These are phyloP conservation scores for Argyrosomus regius DNA, from an alignment of 2,797 vertebrate genomes.

Conservation along the genomic window DNA sequence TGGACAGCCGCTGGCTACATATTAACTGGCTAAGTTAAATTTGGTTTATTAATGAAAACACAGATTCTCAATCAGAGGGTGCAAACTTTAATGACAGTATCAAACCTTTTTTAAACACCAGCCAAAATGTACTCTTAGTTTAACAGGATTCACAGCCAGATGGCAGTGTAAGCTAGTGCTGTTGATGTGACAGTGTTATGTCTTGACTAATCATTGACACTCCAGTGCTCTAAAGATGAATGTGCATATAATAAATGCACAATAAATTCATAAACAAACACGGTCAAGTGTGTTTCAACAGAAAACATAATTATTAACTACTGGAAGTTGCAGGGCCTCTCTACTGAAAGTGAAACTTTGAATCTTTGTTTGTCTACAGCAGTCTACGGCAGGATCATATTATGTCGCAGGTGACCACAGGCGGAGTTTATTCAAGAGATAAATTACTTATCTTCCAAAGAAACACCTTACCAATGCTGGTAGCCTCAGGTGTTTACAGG, in stretches of 20 bases:
- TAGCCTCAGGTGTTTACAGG: slow-evolving; percentile 5
- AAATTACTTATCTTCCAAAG: not conserved
- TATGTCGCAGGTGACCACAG: not conserved
- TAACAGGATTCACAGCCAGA: not conserved
- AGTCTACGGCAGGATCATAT: accelerated
- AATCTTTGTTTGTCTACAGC: no score
- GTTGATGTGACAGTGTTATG: not conserved
- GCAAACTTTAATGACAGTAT: not conserved
- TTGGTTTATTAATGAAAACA: not conserved
- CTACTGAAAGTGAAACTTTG: not conserved
- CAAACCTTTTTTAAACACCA: slow-evolving; percentile 1
- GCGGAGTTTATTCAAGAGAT: not conserved
- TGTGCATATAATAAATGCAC: not conserved
- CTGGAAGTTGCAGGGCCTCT: no score
- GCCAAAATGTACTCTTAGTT: not conserved
- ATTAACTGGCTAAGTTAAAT: not conserved
- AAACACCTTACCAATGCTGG: not conserved
- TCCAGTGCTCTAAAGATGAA: not conserved
- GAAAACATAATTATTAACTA: not conserved
- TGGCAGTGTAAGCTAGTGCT: not conserved
- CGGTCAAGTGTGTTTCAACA: not conserved
- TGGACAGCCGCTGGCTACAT: not conserved
- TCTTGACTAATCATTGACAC: slow-evolving; percentile 7
- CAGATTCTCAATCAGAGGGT: not conserved
- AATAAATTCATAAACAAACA: not conserved